Evolutionary conservation across 2,797 vertebrate genomes (phyloP), one percentile per base, ranked within the genome.

Genomic region (Scolopax rusticola): DNA sequence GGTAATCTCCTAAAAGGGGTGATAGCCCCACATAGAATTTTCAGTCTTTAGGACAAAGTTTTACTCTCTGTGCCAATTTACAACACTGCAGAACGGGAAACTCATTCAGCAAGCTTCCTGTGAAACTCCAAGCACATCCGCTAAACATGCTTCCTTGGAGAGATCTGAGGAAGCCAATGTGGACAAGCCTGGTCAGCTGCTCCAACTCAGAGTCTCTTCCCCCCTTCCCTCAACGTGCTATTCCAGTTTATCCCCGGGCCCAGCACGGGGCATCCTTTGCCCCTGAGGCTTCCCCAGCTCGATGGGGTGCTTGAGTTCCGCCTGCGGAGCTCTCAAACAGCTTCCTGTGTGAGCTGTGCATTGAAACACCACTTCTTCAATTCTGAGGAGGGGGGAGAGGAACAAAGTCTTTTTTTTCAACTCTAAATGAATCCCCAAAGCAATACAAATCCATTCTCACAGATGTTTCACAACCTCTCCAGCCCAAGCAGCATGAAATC

Each of bases 81-180:
- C 43, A 83, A n/a, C 41, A 12, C 45, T 23, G 70, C 48, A 61
- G 89, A 84, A 48, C 0, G 0, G n/a, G 67, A 79, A 87, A 81
- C 28, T 27, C 65, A 51, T 65, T 32, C 76, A 48, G 63, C 67
- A 60, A 79, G 80, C 76, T 95, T 97, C 94, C 93, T 79, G 89
- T 88, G 85, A 59, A 69, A 69, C 82, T 86, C 82, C 79, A 33
- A 59, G 84, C 76, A 84, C 54, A 68, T 61, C 82, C 6, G 8
- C 89, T 88, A 23, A 51, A 80, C 0, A 13, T 0, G 0, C 17
- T 92, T 87, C 94, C 95, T 88, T 8, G 7, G 20, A 43, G 83
- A 41, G 53, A 33, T 2, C 9, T 0, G 0, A 79, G 87, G 71
- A 75, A 60, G 59, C 53, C 91, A 68, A 54, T 40, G 64, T 6